Percentiles rank a stretch among this genome's conserved stretches.
Evolutionary conservation across 2,113 vertebrate genomes (phyloP).

Genomic region (Carassius gibelio): DNA sequence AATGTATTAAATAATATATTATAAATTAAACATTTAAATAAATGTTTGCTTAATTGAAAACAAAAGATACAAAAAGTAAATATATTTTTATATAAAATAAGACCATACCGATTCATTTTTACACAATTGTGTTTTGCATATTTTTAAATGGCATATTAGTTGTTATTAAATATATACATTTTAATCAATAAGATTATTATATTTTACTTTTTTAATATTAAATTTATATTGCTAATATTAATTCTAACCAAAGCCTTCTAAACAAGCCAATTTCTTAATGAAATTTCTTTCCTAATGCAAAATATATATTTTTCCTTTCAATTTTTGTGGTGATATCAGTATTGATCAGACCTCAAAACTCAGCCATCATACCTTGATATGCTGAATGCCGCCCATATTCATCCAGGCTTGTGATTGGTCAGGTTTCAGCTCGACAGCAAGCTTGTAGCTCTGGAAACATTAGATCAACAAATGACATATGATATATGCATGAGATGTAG

Average conservation of each 20-base stretch:
- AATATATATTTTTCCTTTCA: too few species aligned
- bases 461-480: conserved; percentile 9
- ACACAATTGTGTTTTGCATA: background rate
- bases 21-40: too few species aligned
- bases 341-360: background rate
- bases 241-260: background rate
- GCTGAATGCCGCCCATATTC: conserved; percentile 98
- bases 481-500: background rate
- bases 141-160: too few species aligned
- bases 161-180: too few species aligned
- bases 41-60: too few species aligned
- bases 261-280: background rate
- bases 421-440: conserved; percentile 87
- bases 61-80: background rate
- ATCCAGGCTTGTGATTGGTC: conserved; percentile 97
- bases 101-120: background rate
- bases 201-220: too few species aligned
- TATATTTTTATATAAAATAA: background rate
- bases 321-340: too few species aligned
- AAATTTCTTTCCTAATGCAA: background rate
- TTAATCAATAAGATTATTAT: too few species aligned
- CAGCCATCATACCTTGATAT: conserved; percentile 86
- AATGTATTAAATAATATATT: too few species aligned
- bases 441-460: conserved; percentile 84
- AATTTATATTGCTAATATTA: background rate